These are phyloP conservation scores for Panagrolaimus sp. DNA, from an alignment of 1,140 invertebrate genomes.

Conservation along the genomic window DNA sequence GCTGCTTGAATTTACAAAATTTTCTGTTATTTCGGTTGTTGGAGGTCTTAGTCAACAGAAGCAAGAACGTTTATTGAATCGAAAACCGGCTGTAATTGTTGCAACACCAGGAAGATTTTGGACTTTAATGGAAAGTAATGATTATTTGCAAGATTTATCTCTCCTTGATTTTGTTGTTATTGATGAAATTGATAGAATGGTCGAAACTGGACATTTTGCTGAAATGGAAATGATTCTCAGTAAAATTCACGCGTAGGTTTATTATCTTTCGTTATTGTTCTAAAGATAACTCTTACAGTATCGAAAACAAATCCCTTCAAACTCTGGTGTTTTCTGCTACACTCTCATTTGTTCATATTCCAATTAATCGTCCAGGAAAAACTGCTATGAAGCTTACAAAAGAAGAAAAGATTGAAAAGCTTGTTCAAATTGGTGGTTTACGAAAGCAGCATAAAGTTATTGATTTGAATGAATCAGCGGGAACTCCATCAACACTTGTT, in stretches of 20 bases:
- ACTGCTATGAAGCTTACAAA: conserved; percentile 42
- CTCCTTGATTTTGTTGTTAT: conserved; percentile 75
- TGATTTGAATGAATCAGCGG: conserved; percentile 73
- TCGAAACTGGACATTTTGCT: conserved; percentile 90
- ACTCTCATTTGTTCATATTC: conserved; percentile 75
- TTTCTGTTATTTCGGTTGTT: conserved; percentile 32
- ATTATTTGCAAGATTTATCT: conserved; percentile 59
- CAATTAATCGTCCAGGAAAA: conserved; percentile 62
- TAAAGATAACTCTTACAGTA: conserved; percentile 14
- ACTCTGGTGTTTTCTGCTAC: conserved; percentile 97
- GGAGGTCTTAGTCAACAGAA: conserved; percentile 66
- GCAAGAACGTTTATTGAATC: conserved; percentile 76
- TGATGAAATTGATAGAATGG: conserved; percentile 97
- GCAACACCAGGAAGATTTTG: conserved; percentile 90
- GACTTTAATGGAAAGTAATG: conserved; percentile 67
- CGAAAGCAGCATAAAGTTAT: conserved; percentile 77
- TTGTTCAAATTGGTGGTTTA: conserved; percentile 27
- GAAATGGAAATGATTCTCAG: conserved; percentile 79
- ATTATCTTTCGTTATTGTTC: not conserved
- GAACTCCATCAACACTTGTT: conserved; percentile 74
- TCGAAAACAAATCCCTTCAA: conserved; percentile 67
- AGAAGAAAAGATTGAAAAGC: conserved; percentile 56
- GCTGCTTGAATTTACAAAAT: conserved; percentile 21
- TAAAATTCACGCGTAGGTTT: conserved; percentile 69
- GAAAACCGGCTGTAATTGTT: conserved; percentile 82